Evolutionary conservation across 2,797 vertebrate species (phyloP), one percentile per base, ranked within the genome.

Genomic region (Borostomias antarcticus): DNA sequence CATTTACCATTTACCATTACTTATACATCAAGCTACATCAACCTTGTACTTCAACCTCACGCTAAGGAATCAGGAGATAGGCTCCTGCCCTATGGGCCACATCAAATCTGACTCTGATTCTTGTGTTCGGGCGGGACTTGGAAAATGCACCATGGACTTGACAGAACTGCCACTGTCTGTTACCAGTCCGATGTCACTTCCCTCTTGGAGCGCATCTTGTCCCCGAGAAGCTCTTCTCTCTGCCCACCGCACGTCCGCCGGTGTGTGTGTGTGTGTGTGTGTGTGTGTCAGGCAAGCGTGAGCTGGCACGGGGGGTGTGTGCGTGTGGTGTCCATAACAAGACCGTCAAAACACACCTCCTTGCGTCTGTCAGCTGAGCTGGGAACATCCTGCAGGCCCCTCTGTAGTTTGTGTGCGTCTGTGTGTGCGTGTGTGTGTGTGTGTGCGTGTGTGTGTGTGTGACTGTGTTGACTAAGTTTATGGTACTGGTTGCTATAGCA

Each of bases 371-470:
- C 63, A 43, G 33, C 58, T 70, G 53, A 54, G 69, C 9, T 71
- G 87, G 88, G 43, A 84, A 19, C 67, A 82, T 80, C 84, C 88
- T 89, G 87, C 85, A 71, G 83, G 66, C 72, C 33, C 53, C 50
- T 53, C 40, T 74, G 58, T 77, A 71, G 28, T 9, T 8, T 30
- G 13, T 40, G 19, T 43, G 23, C 19, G 33, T 59, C 11, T 58
- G 23, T 45, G 37, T 60, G 54, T 32, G 54, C 19, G 33, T 33
- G 23, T 35, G 17, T 33, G 15, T 45, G 37, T 60, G 37, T 60
- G 33, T 23, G 3, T 26, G 19, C 30, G n/a, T 35, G 23, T 61
- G 13, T 19, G 13, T n/a, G 11, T 21, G 6, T 4, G 21, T 58
- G n/a, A 1, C 9, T 37, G 19, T 37, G 10, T 8, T 56, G 30